Evolutionary conservation across 1,140 invertebrate species (phyloP), one percentile per base, ranked within the genome.

Genomic region (Scaptodrosophila lebanonensis): DNA sequence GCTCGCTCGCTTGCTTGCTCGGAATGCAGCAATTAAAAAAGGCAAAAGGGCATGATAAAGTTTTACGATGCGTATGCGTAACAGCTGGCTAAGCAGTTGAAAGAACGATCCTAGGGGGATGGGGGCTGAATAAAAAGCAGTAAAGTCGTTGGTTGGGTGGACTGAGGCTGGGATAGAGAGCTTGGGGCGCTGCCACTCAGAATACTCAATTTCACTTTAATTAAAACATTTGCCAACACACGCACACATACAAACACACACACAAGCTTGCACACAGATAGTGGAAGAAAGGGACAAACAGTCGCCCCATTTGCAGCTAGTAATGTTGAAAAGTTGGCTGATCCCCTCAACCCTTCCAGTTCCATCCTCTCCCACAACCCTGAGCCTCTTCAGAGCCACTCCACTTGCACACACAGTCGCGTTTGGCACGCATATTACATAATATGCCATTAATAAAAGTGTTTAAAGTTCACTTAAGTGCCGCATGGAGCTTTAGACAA

Each of bases 401-500:
- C 48, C 63, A 51, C 29, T 45, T 15, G 15, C 5, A 47, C 40
- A 54, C 20, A 40, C 13, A 39, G 17, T 20, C 39, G 16, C 13
- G 43, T 50, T 27, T 48, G 67, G 72, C 65, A 79, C 73, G 73
- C 73, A 79, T 79, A 79, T 79, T 79, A 79, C 75, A 79, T 79
- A 79, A 75, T 70, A 75, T 83, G 82, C 82, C 76, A 84, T 85
- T 84, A 84, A 85, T 84, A 84, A 85, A 85, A 84, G 83, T 85
- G 82, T 85, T 85, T 85, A 85, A 85, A 85, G 83, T 85, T 85
- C 82, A 85, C 83, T 85, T 85, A 85, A 84, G 76, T 77, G 83
- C 76, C 75, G 75, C 75, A 82, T 68, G 53, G 75, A 79, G 75
- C 75, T 79, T 82, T 79, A 79, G 75, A 79, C 75, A 79, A 79